phyloP scores from a whole-genome alignment of 2,888 invertebrate species.

The Hipparchia semele region DNA sequence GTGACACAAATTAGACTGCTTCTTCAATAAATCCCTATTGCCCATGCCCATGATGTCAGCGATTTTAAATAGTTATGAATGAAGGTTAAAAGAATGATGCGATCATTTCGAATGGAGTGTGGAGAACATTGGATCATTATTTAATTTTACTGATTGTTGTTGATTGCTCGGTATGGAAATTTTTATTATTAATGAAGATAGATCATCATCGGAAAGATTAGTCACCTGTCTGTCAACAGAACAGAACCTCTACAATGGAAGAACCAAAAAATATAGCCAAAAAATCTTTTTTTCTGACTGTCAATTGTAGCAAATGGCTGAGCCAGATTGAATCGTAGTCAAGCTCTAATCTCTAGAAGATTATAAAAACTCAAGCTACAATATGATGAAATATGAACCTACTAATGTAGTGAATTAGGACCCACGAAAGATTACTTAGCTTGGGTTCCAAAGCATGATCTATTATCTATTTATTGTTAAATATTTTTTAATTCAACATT shows the following conservation, averaged over 20 bases:
- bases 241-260: neutral
- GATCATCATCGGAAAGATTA: neutral
- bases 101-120: neutral
- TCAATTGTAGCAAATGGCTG: too few relatives aligned
- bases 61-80: conserved; percentile 28
- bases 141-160: conserved; percentile 24
- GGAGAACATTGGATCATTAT: neutral
- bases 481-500: too few relatives aligned
- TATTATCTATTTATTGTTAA: too few relatives aligned
- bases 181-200: neutral
- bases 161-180: conserved; percentile 3
- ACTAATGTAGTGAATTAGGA: too few relatives aligned
- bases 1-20: conserved; percentile 37
- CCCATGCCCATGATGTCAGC: conserved; percentile 34
- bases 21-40: conserved; percentile 38
- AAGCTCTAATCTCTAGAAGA: too few relatives aligned
- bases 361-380: too few relatives aligned
- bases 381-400: too few relatives aligned
- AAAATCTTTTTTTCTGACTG: neutral
- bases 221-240: too few relatives aligned
- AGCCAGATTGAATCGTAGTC: too few relatives aligned
- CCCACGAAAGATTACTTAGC: too few relatives aligned
- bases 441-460: too few relatives aligned
- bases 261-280: neutral
- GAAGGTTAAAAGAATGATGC: conserved; percentile 18